These are phyloP conservation scores for Thalassarche chlororhynchos DNA, from an alignment of 2,113 vertebrate genomes.

Conservation along the genomic window DNA sequence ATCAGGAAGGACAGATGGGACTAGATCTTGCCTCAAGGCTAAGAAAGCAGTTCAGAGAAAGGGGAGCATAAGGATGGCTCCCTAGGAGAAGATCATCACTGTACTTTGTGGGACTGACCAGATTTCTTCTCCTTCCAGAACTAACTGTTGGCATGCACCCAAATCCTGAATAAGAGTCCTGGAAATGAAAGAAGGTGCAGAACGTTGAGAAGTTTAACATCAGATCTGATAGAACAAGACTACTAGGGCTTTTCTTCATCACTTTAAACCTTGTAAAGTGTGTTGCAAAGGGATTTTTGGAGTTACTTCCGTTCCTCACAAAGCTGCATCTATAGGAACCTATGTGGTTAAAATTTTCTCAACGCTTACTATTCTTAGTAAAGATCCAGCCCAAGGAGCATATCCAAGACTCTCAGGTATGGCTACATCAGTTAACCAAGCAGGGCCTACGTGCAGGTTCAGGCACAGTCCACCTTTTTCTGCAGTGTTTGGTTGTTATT, in stretches of 20 bases:
- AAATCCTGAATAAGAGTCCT: not conserved
- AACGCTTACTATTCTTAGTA: not conserved
- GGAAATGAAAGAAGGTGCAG: not conserved
- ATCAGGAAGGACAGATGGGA: slow-evolving; percentile 8
- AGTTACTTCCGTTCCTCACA: not conserved
- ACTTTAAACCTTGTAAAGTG: not conserved
- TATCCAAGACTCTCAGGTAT: not conserved
- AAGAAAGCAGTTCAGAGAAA: not conserved
- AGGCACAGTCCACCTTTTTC: not conserved
- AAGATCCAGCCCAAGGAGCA: not conserved
- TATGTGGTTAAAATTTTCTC: not conserved
- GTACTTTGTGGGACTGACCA: not conserved
- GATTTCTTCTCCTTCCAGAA: not conserved
- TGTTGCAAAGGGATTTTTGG: not conserved
- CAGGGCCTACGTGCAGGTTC: not conserved
- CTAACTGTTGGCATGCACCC: not conserved
- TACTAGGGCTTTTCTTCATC: not conserved
- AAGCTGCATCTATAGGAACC: not conserved
- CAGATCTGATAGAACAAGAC: not conserved
- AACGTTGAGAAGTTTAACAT: not conserved
- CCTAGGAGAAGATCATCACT: not conserved
- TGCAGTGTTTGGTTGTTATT: not conserved
- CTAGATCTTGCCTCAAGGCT: not conserved
- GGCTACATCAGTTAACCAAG: not conserved
- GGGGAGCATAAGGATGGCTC: not conserved